Evolutionary conservation across 2,113 vertebrate species (phyloP).

Genomic region (Dromaius novaehollandiae): DNA sequence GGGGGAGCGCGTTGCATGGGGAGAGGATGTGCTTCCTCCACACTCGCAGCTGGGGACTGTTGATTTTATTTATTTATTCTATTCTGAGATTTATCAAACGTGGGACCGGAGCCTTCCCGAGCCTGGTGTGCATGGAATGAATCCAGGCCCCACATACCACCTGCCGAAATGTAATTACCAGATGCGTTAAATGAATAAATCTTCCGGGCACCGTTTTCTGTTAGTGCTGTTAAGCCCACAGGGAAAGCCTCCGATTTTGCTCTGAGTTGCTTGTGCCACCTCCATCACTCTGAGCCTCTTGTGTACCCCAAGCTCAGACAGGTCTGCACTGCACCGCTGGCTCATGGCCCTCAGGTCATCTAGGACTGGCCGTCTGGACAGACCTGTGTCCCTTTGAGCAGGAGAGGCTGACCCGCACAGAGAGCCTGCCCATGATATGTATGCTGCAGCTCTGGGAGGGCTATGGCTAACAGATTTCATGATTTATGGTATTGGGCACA

Average conservation of each 20-base stretch:
- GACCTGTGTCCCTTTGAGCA: neutral
- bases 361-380: neutral
- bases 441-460: neutral
- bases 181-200: conserved; percentile 54
- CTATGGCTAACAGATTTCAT: rapidly evolving
- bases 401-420: rapidly evolving
- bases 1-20: neutral
- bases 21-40: conserved; percentile 39
- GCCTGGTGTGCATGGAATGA: conserved; percentile 28
- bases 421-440: rapidly evolving
- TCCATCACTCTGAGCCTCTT: neutral
- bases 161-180: conserved; percentile 62
- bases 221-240: neutral
- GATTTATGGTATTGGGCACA: neutral
- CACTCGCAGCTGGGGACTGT: conserved; percentile 51
- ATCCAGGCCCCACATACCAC: conserved; percentile 65
- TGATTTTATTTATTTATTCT: conserved; percentile 67
- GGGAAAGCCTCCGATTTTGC: neutral
- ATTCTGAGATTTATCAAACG: conserved; percentile 53
- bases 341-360: rapidly evolving
- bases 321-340: neutral
- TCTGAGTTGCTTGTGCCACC: neutral
- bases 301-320: rapidly evolving
- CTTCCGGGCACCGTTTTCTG: conserved; percentile 32
- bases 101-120: conserved; percentile 42